Conservation (phyloP, 2,797 vertebrate genomes). For the Capromys pilorides region DNA sequence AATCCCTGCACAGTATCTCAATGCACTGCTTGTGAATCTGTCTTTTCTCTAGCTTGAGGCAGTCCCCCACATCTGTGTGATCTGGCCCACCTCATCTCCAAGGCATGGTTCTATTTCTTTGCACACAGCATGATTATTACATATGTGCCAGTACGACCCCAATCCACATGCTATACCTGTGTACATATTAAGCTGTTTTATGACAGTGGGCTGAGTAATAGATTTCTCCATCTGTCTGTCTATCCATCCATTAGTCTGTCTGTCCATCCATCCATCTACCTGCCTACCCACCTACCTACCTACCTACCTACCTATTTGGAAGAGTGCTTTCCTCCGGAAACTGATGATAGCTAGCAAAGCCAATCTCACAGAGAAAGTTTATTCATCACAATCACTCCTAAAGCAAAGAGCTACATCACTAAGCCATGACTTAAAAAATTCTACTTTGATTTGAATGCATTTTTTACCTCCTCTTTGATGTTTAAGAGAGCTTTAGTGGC, state of each 20-base stretch:
- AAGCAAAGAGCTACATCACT: neutral
- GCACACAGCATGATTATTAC: neutral
- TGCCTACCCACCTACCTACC: neutral
- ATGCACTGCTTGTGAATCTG: neutral
- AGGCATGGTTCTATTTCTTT: neutral
- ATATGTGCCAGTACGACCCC: neutral
- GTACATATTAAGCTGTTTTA: slow-evolving; percentile 67
- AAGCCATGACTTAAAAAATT: neutral
- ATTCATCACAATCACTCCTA: slow-evolving; percentile 28
- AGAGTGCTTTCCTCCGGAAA: neutral
- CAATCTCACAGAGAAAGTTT: slow-evolving; percentile 35
- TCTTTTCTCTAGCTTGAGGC: neutral
- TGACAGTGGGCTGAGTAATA: slow-evolving; percentile 52
- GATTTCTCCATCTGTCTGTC: slow-evolving; percentile 53
- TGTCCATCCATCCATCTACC: no score
- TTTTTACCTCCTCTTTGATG: slow-evolving; percentile 63
- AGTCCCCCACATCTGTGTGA: neutral
- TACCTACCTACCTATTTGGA: neutral
- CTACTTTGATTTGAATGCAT: slow-evolving; percentile 52
- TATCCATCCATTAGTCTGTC: no score
- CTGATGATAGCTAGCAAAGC: slow-evolving; percentile 36
- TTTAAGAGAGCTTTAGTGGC: slow-evolving; percentile 41
- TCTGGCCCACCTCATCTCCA: slow-evolving; percentile 9
- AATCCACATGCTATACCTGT: neutral
- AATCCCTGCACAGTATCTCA: slow-evolving; percentile 58